Percentiles rank a stretch among this genome's conserved stretches.
Evolutionary conservation across 2,113 vertebrate species (phyloP).

Genomic region (Oreochromis spilurus): DNA sequence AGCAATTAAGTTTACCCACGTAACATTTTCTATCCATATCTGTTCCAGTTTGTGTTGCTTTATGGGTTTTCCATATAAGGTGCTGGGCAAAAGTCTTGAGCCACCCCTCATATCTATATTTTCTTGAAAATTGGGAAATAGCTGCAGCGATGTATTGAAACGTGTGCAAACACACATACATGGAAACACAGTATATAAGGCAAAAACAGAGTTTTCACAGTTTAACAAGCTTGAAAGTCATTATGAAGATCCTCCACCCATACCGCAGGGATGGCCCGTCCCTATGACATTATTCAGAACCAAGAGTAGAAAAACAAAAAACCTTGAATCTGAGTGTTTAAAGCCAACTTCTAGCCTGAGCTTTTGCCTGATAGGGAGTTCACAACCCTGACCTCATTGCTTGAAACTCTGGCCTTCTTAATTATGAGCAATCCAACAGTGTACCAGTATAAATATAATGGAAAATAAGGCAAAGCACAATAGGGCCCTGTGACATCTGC

Average conservation of each 20-base stretch:
- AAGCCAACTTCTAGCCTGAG: neutral
- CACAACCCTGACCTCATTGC: neutral
- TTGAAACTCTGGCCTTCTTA: neutral
- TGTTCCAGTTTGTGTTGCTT: neutral
- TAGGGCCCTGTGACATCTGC: neutral
- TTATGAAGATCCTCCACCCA: neutral
- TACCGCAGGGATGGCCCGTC: neutral
- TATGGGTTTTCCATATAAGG: neutral
- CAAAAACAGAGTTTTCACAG: neutral
- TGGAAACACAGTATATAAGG: neutral
- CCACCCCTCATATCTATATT: neutral
- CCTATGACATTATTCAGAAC: neutral
- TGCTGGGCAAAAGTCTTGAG: neutral
- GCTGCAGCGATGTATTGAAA: neutral
- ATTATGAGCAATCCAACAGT: neutral
- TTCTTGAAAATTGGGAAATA: neutral
- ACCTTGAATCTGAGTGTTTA: neutral
- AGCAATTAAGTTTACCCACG: neutral
- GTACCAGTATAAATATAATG: neutral
- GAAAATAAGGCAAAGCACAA: neutral
- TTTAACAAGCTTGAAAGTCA: neutral
- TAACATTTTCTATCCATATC: neutral
- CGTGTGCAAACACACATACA: rapidly evolving
- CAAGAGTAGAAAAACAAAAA: neutral
- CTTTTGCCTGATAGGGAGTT: neutral